phyloP scores from a whole-genome alignment of 2,797 vertebrate genomes.

The Mormyrus proboscirostris region DNA sequence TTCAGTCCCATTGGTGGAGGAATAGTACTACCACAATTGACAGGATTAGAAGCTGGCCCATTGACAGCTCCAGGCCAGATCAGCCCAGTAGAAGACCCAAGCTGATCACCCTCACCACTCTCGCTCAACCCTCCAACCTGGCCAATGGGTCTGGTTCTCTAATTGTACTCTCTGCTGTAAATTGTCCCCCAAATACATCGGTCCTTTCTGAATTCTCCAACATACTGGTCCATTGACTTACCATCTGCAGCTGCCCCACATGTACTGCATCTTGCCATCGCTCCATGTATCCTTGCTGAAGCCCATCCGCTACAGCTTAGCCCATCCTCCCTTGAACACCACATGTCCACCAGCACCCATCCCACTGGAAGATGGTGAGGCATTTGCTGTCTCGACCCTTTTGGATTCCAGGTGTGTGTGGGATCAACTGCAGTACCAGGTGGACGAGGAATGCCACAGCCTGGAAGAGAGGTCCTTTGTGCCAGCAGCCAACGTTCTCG shows the following conservation, averaged over 20 bases:
- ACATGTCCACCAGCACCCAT: too few species aligned
- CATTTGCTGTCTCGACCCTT: too few species aligned
- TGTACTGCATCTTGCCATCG: not conserved
- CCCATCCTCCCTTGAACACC: not conserved
- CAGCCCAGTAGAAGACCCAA: not conserved
- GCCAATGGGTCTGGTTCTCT: not conserved
- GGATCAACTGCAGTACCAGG: too few species aligned
- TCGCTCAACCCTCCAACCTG: not conserved
- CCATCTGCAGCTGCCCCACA: not conserved
- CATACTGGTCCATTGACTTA: not conserved
- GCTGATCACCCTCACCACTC: not conserved
- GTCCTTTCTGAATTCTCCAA: not conserved
- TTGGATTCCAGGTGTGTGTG: too few species aligned
- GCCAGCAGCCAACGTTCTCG: not conserved
- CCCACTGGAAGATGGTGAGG: too few species aligned
- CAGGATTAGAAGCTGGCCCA: not conserved
- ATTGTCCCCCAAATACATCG: not conserved
- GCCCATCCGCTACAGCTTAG: not conserved
- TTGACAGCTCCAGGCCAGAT: not conserved
- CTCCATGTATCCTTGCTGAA: not conserved
- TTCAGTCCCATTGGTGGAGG: not conserved
- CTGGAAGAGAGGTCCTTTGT: not conserved
- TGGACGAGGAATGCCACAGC: too few species aligned
- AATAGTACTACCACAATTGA: not conserved
- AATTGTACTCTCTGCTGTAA: not conserved